Evolutionary conservation across 2,888 invertebrate genomes (phyloP).

Genomic region (Pheosia gnoma): DNA sequence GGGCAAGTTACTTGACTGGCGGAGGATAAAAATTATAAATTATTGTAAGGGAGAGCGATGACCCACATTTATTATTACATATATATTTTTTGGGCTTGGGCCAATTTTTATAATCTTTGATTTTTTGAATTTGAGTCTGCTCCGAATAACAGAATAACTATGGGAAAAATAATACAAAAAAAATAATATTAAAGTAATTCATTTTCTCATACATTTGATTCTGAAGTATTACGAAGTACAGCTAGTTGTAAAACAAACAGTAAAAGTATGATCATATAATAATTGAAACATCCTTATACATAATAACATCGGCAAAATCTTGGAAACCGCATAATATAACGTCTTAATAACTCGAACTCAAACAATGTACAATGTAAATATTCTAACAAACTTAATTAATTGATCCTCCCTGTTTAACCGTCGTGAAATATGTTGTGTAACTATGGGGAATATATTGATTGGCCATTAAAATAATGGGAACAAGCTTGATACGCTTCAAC

Average conservation of each 20-base stretch:
- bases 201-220: too few relatives aligned
- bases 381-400: slow-evolving; percentile 78
- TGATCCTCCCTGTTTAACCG: slow-evolving; percentile 54
- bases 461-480: slow-evolving; percentile 75
- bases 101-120: too few relatives aligned
- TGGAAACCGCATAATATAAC: slow-evolving; percentile 32
- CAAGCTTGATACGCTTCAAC: slow-evolving; percentile 67
- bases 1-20: slow-evolving; percentile 36
- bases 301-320: background rate
- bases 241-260: too few relatives aligned
- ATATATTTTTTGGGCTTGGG: too few relatives aligned
- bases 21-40: slow-evolving; percentile 57
- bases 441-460: slow-evolving; percentile 74
- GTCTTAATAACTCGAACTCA: slow-evolving; percentile 72
- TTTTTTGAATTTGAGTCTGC: too few relatives aligned
- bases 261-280: too few relatives aligned
- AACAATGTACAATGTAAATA: slow-evolving; percentile 78
- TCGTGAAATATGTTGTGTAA: slow-evolving; percentile 70
- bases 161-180: too few relatives aligned
- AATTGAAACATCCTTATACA: too few relatives aligned
- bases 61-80: slow-evolving; percentile 57
- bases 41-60: slow-evolving; percentile 53
- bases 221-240: too few relatives aligned
- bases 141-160: too few relatives aligned
- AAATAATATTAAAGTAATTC: too few relatives aligned